These are phyloP conservation scores for Blennius ocellaris DNA, from an alignment of 2,113 vertebrate genomes.

Conservation along the genomic window DNA sequence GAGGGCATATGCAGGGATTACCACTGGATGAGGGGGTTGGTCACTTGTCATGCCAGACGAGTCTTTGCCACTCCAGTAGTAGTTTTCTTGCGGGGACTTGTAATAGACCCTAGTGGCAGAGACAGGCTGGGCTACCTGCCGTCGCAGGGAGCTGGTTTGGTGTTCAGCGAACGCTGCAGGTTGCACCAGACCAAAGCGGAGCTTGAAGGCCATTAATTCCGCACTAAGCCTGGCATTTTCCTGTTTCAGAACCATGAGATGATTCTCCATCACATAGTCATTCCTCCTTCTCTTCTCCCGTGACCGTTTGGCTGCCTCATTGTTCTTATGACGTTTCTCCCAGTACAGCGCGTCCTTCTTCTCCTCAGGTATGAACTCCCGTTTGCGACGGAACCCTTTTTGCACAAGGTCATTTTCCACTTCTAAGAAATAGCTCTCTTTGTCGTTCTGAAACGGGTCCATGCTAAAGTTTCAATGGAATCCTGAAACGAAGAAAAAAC, in stretches of 20 bases:
- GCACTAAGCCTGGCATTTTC: constrained; percentile 87
- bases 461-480: constrained; percentile 43
- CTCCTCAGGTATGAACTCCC: constrained; percentile 90
- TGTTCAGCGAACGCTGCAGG: constrained; percentile 43
- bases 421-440: neutral
- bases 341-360: constrained; percentile 93
- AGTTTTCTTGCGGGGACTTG: constrained; percentile 43
- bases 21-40: constrained; percentile 51
- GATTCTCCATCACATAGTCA: constrained; percentile 87
- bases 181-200: constrained; percentile 82
- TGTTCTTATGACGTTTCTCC: constrained; percentile 93
- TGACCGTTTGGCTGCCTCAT: constrained; percentile 92
- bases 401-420: constrained; percentile 31
- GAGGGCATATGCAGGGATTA: constrained; percentile 69
- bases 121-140: constrained; percentile 20
- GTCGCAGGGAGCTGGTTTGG: constrained; percentile 64
- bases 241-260: constrained; percentile 83
- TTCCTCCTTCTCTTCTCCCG: constrained; percentile 88
- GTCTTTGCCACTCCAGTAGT: constrained; percentile 58
- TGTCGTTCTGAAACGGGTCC: constrained; percentile 51
- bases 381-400: constrained; percentile 80
- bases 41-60: constrained; percentile 30
- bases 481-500: constrained; percentile 32
- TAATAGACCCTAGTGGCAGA: constrained; percentile 25
- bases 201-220: constrained; percentile 86